Evolutionary conservation across 2,797 vertebrate genomes (phyloP).

Genomic region (Semaprochilodus insignis): DNA sequence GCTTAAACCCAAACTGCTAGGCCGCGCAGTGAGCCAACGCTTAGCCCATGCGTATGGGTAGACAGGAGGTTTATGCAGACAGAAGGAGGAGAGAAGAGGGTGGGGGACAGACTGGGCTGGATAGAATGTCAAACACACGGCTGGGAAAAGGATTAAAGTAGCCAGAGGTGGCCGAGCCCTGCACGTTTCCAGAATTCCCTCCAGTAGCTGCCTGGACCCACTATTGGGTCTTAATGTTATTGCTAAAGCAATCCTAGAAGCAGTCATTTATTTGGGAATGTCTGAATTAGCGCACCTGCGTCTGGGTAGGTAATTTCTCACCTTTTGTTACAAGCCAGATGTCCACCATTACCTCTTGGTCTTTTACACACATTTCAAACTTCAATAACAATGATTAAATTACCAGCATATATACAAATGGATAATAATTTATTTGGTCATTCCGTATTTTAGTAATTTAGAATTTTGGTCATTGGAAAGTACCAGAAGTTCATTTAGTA

Average conservation of each 20-base stretch:
- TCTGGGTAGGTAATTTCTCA: background rate
- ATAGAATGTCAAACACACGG: slow-evolving; percentile 48
- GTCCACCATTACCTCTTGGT: background rate
- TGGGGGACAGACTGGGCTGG: slow-evolving; percentile 18
- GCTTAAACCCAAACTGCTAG: slow-evolving; percentile 16
- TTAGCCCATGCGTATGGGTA: slow-evolving; percentile 62
- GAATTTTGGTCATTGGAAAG: background rate
- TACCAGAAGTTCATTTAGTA: background rate
- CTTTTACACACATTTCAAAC: background rate
- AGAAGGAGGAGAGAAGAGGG: slow-evolving; percentile 26
- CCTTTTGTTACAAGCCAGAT: slow-evolving; percentile 16
- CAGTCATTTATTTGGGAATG: slow-evolving; percentile 21
- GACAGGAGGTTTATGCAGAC: slow-evolving; percentile 59
- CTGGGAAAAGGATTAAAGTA: slow-evolving; percentile 30
- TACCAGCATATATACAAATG: too few relatives aligned
- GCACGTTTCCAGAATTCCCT: slow-evolving; percentile 27
- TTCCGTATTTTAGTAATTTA: background rate
- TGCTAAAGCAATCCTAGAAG: slow-evolving; percentile 30
- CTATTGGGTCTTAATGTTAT: slow-evolving; percentile 28
- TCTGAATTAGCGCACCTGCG: slow-evolving; percentile 33
- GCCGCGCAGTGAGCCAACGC: slow-evolving; percentile 62
- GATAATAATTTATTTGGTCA: too few relatives aligned
- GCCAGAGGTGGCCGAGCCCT: slow-evolving; percentile 11
- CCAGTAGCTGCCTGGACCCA: slow-evolving; percentile 16
- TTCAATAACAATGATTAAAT: too few relatives aligned